Conservation (phyloP, 1,140 invertebrate species). For the Halyomorpha halys region DNA sequence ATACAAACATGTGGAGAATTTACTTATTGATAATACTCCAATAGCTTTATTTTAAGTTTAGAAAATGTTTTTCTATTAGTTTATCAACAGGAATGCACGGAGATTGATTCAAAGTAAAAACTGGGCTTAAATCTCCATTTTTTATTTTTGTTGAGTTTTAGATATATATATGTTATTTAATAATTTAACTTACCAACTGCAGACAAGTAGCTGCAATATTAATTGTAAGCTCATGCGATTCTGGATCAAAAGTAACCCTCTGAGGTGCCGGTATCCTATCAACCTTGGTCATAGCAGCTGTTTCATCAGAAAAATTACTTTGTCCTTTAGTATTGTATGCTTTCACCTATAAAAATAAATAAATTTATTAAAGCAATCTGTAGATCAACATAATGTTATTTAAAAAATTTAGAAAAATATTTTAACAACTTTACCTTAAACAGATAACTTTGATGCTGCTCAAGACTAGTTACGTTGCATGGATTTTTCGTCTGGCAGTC, state of each 20-base stretch:
- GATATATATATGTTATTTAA: no score
- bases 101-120: no score
- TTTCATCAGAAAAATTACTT: constrained; percentile 74
- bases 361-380: background rate
- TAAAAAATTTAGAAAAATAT: background rate
- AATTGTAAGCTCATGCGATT: constrained; percentile 58
- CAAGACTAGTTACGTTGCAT: constrained; percentile 71
- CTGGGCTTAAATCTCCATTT: no score
- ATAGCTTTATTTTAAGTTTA: no score
- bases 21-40: no score
- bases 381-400: background rate
- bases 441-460: constrained; percentile 70
- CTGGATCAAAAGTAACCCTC: constrained; percentile 69
- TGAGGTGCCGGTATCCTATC: constrained; percentile 71
- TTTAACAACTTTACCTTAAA: constrained; percentile 50
- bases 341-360: constrained; percentile 50
- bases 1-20: no score
- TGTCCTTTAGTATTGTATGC: constrained; percentile 74
- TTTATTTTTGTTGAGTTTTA: no score
- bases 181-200: constrained; percentile 48
- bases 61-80: no score
- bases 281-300: constrained; percentile 64
- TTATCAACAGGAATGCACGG: no score
- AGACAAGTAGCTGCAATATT: constrained; percentile 64
- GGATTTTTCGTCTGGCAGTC: constrained; percentile 75